These are phyloP conservation scores for Drosophila hamatofila DNA, from an alignment of 2,888 invertebrate species.

Conservation along the genomic window DNA sequence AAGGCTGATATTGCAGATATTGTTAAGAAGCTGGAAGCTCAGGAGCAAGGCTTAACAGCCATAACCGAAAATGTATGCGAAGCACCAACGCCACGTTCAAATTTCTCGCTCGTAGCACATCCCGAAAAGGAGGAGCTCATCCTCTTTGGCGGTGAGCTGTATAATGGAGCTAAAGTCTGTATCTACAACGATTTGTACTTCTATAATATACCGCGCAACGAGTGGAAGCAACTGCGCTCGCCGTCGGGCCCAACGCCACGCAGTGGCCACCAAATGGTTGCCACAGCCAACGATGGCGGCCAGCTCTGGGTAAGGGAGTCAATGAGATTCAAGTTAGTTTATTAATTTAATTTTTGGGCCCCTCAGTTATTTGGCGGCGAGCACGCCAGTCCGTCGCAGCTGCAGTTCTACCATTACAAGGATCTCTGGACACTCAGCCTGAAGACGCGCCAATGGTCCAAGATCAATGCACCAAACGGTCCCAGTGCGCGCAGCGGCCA, in stretches of 20 bases:
- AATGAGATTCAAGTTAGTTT: not conserved
- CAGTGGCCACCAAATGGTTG: constrained; percentile 94
- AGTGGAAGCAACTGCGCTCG: constrained; percentile 92
- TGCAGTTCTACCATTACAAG: constrained; percentile 96
- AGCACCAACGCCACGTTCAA: constrained; percentile 91
- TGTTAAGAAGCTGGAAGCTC: constrained; percentile 91
- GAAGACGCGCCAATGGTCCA: constrained; percentile 92
- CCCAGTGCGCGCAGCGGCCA: constrained; percentile 96
- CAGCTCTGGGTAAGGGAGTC: constrained; percentile 87
- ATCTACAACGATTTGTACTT: constrained; percentile 94
- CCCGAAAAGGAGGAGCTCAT: constrained; percentile 95
- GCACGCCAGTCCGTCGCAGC: constrained; percentile 94
- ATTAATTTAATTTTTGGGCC: not conserved
- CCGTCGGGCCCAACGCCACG: constrained; percentile 95
- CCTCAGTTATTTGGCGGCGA: constrained; percentile 93
- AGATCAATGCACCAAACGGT: constrained; percentile 89
- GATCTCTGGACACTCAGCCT: constrained; percentile 96
- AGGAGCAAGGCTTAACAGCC: constrained; percentile 90
- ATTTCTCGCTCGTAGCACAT: constrained; percentile 92
- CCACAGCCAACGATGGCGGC: constrained; percentile 89
- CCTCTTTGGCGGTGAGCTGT: constrained; percentile 96
- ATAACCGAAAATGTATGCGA: constrained; percentile 89
- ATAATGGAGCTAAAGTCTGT: constrained; percentile 93
- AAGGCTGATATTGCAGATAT: constrained; percentile 90
- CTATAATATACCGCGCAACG: constrained; percentile 91